phyloP scores from a whole-genome alignment of 2,113 vertebrate species.

The Craseonycteris thonglongyai region DNA sequence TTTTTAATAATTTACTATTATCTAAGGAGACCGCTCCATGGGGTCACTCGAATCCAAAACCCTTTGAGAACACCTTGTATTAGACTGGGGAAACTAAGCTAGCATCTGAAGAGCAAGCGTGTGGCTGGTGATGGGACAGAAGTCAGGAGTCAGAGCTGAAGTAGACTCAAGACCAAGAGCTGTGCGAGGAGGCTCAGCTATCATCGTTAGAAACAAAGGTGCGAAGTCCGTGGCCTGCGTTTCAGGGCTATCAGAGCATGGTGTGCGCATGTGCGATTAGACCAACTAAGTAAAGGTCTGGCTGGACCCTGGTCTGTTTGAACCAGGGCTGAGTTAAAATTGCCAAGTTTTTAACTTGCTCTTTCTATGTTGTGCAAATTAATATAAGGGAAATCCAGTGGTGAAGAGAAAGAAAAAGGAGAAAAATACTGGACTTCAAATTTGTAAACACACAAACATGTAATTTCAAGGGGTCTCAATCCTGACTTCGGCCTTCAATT shows the following conservation, averaged over 20 bases:
- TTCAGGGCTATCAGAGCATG: neutral
- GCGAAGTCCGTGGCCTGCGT: fast-evolving
- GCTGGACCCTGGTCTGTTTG: neutral
- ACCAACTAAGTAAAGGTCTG: neutral
- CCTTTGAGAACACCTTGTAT: neutral
- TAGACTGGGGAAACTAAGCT: neutral
- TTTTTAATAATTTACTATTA: neutral
- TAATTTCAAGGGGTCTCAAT: neutral
- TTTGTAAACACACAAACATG: neutral
- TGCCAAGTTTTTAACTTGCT: neutral
- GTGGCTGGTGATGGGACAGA: neutral
- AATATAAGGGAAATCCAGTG: neutral
- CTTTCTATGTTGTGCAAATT: neutral
- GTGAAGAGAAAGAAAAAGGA: neutral
- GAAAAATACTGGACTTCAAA: neutral
- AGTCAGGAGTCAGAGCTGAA: neutral
- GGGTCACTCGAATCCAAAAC: neutral
- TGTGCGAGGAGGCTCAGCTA: neutral
- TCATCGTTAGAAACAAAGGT: neutral
- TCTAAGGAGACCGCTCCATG: neutral
- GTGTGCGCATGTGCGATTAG: fast-evolving
- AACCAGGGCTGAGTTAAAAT: neutral
- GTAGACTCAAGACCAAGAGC: neutral
- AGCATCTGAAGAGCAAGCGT: neutral
- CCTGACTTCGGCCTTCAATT: neutral